phyloP scores from a whole-genome alignment of 2,113 vertebrate species.

The Microcebus griseorufus region DNA sequence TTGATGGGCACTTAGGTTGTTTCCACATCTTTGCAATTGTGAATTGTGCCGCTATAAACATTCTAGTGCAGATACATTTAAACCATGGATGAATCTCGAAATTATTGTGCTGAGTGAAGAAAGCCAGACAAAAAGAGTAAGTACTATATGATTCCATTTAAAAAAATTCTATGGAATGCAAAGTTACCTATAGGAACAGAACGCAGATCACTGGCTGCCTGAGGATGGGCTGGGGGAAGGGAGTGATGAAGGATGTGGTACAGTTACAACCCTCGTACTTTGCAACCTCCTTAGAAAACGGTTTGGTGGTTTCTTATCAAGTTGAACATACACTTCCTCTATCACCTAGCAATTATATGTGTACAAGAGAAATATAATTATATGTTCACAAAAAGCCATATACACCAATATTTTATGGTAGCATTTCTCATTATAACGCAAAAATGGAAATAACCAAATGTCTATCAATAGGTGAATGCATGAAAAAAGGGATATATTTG shows the following conservation, averaged over 20 bases:
- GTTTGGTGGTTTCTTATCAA: background rate
- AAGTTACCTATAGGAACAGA: background rate
- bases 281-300: background rate
- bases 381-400: background rate
- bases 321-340: background rate
- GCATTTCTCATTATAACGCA: background rate
- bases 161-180: background rate
- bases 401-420: background rate
- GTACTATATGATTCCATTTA: background rate
- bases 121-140: background rate
- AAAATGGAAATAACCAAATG: background rate
- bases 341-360: background rate
- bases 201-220: background rate
- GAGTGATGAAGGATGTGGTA: rapidly evolving
- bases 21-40: too few species aligned
- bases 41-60: too few species aligned
- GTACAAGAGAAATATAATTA: background rate
- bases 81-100: background rate
- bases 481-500: background rate
- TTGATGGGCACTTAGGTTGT: too few species aligned
- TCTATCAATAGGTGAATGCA: background rate
- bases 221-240: background rate
- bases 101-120: background rate
- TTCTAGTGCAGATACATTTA: too few species aligned
- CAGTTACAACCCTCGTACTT: background rate